Percentiles rank a stretch among this genome's conserved stretches.
These are phyloP conservation scores for Osmoderma eremita DNA, from an alignment of 2,888 invertebrate species.

Conservation along the genomic window DNA sequence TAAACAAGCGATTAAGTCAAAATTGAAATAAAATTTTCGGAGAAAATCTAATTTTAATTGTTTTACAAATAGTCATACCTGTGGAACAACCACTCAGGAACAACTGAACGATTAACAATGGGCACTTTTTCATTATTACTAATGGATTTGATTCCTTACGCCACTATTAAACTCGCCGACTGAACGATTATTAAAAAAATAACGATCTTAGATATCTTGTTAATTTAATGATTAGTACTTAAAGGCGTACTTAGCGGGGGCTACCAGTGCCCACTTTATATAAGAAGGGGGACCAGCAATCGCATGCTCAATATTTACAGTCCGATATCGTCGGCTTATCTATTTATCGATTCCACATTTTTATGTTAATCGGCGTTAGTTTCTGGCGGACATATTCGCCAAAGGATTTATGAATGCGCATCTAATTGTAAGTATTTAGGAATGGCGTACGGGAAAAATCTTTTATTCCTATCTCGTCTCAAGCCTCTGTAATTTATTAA, in stretches of 20 bases:
- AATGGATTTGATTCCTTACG: constrained; percentile 3
- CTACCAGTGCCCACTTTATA: constrained; percentile 30
- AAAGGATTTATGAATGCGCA: constrained; percentile 12
- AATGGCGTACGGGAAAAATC: neutral
- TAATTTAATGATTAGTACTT: constrained; percentile 31
- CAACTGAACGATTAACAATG: constrained; percentile 39
- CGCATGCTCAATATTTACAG: constrained; percentile 36
- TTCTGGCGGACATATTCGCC: constrained; percentile 8
- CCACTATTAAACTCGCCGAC: constrained; percentile 8
- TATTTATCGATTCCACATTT: constrained; percentile 42
- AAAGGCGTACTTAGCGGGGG: constrained; percentile 5
- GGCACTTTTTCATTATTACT: constrained; percentile 38
- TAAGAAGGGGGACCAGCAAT: constrained; percentile 22
- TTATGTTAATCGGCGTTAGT: constrained; percentile 38
- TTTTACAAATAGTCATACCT: constrained; percentile 27
- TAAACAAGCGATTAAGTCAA: no score
- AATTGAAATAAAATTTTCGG: no score
- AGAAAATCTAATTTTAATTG: neutral
- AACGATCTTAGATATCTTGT: constrained; percentile 6
- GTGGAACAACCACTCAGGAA: constrained; percentile 35
- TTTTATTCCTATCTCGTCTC: neutral
- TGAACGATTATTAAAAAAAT: constrained; percentile 19
- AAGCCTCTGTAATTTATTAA: constrained; percentile 32
- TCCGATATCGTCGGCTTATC: constrained; percentile 41
- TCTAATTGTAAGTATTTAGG: no score